Evolutionary conservation across 37 sponge, comb jelly and placozoan species (phyloP).

Genomic region (Aphrocallistes beatrix): DNA sequence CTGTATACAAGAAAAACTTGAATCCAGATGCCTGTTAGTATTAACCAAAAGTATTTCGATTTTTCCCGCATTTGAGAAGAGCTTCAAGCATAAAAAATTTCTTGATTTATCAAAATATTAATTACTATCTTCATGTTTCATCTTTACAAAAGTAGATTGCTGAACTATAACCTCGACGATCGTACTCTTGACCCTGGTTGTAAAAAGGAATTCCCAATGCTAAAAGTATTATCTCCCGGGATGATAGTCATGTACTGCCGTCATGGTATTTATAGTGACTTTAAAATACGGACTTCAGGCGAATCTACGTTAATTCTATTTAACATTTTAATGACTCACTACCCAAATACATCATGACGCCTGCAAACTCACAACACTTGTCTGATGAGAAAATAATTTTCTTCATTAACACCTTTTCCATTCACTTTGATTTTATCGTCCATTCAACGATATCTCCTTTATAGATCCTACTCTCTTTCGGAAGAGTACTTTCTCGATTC

Average conservation of each 20-base stretch:
- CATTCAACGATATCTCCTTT: no score
- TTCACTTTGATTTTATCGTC: no score
- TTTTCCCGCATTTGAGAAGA: neutral
- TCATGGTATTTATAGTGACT: neutral
- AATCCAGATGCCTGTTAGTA: neutral
- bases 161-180: neutral
- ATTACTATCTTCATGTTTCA: neutral
- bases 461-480: no score
- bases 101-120: neutral
- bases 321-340: neutral
- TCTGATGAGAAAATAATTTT: no score
- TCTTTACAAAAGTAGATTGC: neutral
- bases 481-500: no score
- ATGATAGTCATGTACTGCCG: neutral
- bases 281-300: neutral
- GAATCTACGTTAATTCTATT: neutral
- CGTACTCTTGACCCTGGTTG: neutral
- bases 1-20: neutral
- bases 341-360: no score
- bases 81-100: neutral
- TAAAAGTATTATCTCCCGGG: neutral
- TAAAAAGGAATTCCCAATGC: neutral
- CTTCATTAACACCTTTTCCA: no score
- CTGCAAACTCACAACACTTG: no score
- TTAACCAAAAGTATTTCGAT: neutral